Evolutionary conservation across 2,797 vertebrate species (phyloP).

Genomic region (Spheniscus humboldti): DNA sequence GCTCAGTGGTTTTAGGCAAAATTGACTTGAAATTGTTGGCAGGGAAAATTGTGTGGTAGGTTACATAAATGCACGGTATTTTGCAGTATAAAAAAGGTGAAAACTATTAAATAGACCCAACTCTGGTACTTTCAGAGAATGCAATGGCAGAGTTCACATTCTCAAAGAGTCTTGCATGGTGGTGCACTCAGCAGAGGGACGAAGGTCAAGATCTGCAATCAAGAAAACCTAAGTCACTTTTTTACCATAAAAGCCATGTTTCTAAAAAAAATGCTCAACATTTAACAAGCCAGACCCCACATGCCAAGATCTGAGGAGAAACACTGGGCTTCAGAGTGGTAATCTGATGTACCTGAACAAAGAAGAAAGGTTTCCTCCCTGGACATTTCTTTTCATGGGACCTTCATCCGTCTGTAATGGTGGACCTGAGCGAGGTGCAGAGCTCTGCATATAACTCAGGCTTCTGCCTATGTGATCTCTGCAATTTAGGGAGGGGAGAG

Average conservation of each 20-base stretch:
- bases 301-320: not conserved
- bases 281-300: not conserved
- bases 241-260: not conserved
- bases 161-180: not conserved
- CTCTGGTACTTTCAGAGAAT: not conserved
- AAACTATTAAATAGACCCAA: not conserved
- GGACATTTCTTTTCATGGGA: not conserved
- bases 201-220: not conserved
- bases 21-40: not conserved
- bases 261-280: not conserved
- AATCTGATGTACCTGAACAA: not conserved
- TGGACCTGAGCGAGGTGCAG: not conserved
- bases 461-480: not conserved
- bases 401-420: not conserved
- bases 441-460: not conserved
- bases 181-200: not conserved
- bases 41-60: not conserved
- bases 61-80: not conserved
- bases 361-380: not conserved
- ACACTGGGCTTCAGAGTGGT: not conserved
- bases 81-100: not conserved
- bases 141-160: not conserved
- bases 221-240: not conserved
- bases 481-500: not conserved
- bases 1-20: not conserved